Evolutionary conservation across 2,888 invertebrate genomes (phyloP).

Genomic region (Ectemnius continuus): DNA sequence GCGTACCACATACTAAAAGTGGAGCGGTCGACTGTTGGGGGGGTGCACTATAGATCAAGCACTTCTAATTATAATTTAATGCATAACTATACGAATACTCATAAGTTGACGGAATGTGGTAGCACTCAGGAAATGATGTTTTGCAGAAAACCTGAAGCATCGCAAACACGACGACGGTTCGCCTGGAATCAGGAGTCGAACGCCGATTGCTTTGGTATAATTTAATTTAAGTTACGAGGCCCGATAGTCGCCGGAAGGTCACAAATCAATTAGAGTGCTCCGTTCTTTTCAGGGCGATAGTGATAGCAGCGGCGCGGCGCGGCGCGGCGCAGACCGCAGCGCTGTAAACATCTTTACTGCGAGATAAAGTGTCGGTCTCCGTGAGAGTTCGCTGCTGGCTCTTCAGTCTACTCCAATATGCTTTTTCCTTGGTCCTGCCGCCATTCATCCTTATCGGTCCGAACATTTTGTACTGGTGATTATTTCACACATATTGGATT

Average conservation of each 20-base stretch:
- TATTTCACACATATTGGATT: constrained; percentile 66
- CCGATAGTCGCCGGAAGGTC: constrained; percentile 67
- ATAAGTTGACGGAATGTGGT: too few relatives aligned
- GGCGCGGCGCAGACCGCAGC: constrained; percentile 62
- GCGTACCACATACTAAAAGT: neutral
- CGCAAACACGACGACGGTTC: constrained; percentile 49
- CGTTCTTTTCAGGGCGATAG: constrained; percentile 68
- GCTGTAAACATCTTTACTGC: constrained; percentile 77
- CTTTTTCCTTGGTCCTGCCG: constrained; percentile 15
- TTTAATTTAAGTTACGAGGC: constrained; percentile 75
- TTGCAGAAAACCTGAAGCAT: constrained; percentile 43
- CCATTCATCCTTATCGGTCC: constrained; percentile 61
- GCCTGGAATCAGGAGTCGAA: constrained; percentile 38
- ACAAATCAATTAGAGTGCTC: constrained; percentile 76
- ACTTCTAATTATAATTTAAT: too few relatives aligned
- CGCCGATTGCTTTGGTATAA: constrained; percentile 69
- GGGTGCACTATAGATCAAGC: too few relatives aligned
- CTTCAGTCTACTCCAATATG: constrained; percentile 35
- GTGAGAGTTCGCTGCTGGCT: constrained; percentile 33
- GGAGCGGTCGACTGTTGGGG: too few relatives aligned
- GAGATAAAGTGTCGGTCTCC: constrained; percentile 65
- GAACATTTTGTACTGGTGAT: constrained; percentile 72
- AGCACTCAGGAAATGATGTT: constrained; percentile 4
- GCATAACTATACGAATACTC: too few relatives aligned
- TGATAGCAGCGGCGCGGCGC: constrained; percentile 70